A percentile compares a stretch with the other conserved stretches of the same genome.
phyloP scores from a whole-genome alignment of 35 echinoderm and acorn worm genomes.

The Ophioderma brevispina region DNA sequence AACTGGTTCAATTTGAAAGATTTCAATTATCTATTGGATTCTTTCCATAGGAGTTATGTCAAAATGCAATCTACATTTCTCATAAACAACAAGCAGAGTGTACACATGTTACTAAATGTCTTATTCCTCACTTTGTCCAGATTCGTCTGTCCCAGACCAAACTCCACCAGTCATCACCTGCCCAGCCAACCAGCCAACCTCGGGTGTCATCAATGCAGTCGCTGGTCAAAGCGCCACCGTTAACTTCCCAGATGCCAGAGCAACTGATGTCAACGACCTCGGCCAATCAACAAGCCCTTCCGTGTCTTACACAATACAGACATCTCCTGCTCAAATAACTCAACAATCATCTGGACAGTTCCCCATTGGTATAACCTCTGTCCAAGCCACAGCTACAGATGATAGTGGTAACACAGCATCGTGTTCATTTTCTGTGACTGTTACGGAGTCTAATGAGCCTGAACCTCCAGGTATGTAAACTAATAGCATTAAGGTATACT shows the following conservation, averaged over 20 bases:
- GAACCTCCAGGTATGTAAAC: background rate
- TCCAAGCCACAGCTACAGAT: background rate
- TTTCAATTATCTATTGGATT: too few relatives aligned
- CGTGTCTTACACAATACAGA: background rate
- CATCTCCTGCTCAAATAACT: background rate
- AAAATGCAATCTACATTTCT: too few relatives aligned
- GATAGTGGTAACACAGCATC: background rate
- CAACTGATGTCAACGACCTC: background rate
- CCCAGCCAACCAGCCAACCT: background rate
- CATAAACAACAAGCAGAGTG: too few relatives aligned
- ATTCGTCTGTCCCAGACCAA: background rate
- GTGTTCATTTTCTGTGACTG: background rate
- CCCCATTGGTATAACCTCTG: background rate
- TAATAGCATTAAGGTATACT: too few relatives aligned
- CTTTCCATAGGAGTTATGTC: too few relatives aligned
- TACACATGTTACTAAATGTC: too few relatives aligned
- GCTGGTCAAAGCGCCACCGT: background rate
- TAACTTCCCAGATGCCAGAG: background rate
- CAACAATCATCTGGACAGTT: background rate
- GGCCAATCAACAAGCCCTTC: background rate
- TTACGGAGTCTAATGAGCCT: background rate
- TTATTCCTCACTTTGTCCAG: constrained; percentile 17
- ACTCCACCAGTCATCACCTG: background rate
- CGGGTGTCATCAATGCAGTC: background rate
- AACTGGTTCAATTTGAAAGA: too few relatives aligned